Percentiles rank a stretch among this genome's conserved stretches.
Evolutionary conservation across 2,888 invertebrate genomes (phyloP).

Genomic region (Yponomeuta plumbellus): DNA sequence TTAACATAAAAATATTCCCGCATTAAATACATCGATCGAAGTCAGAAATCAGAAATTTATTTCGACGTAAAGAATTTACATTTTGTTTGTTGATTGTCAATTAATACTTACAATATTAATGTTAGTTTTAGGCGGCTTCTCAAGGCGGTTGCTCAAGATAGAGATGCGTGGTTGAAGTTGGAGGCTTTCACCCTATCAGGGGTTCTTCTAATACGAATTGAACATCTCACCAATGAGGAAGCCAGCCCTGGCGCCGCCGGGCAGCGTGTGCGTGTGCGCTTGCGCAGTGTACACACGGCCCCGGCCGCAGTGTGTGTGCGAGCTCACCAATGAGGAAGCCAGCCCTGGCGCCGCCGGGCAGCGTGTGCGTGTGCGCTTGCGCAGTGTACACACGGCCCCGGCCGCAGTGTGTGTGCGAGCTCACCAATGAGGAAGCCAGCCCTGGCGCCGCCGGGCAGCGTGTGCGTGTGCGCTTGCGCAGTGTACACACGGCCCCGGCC

Average conservation of each 20-base stretch:
- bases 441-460: constrained; percentile 90
- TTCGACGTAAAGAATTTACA: too few relatives aligned
- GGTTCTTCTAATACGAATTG: constrained; percentile 97
- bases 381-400: too few relatives aligned
- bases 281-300: too few relatives aligned
- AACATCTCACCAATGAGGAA: constrained; percentile 92
- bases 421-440: constrained; percentile 96
- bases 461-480: constrained; percentile 95
- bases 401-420: constrained; percentile 8
- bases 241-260: constrained; percentile 93
- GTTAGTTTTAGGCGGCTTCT: too few relatives aligned
- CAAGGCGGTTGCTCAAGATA: too few relatives aligned
- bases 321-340: constrained; percentile 93
- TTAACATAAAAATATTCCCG: too few relatives aligned
- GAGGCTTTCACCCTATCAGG: too few relatives aligned
- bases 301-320: constrained; percentile 98
- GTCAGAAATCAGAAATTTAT: too few relatives aligned
- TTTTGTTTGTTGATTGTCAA: too few relatives aligned
- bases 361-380: constrained; percentile 80
- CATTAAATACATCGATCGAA: too few relatives aligned
- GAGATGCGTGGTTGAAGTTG: too few relatives aligned
- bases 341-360: constrained; percentile 92
- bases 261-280: constrained; percentile 84
- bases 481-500: constrained; percentile 97
- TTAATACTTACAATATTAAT: too few relatives aligned